Percentiles rank a stretch among this genome's conserved stretches.
These are phyloP conservation scores for Odontophorus gujanensis DNA, from an alignment of 2,113 vertebrate species.

Conservation along the genomic window DNA sequence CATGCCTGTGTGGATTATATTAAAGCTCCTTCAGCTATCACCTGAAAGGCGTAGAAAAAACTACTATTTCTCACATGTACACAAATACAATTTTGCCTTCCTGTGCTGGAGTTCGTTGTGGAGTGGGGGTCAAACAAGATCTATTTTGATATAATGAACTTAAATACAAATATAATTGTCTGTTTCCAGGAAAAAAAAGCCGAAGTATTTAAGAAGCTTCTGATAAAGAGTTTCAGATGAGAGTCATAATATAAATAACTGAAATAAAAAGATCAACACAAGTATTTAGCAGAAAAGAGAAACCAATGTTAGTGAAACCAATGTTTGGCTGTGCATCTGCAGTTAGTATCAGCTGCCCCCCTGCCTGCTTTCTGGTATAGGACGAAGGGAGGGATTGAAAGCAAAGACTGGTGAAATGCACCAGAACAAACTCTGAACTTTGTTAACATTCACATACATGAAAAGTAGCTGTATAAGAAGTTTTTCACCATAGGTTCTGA, in stretches of 20 bases:
- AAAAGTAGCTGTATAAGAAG: background rate
- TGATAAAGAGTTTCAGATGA: background rate
- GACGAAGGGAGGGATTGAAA: background rate
- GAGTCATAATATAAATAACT: background rate
- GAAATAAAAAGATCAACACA: background rate
- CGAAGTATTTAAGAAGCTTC: background rate
- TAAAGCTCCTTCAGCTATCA: background rate
- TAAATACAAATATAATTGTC: background rate
- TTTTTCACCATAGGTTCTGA: background rate
- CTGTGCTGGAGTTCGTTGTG: background rate
- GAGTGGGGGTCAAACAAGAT: background rate
- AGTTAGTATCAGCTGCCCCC: background rate
- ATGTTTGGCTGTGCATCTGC: background rate
- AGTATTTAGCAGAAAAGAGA: background rate
- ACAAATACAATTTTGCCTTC: background rate
- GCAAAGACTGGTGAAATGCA: background rate
- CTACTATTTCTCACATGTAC: background rate
- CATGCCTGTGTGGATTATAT: background rate
- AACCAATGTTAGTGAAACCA: background rate
- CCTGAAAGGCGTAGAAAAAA: slow-evolving; percentile 1
- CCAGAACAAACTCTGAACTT: background rate
- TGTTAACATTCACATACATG: background rate
- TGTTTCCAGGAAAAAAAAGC: background rate
- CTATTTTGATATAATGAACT: background rate
- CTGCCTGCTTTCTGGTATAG: background rate